Evolutionary conservation across 2,888 invertebrate genomes (phyloP).

Genomic region (Matsumyia berberina): DNA sequence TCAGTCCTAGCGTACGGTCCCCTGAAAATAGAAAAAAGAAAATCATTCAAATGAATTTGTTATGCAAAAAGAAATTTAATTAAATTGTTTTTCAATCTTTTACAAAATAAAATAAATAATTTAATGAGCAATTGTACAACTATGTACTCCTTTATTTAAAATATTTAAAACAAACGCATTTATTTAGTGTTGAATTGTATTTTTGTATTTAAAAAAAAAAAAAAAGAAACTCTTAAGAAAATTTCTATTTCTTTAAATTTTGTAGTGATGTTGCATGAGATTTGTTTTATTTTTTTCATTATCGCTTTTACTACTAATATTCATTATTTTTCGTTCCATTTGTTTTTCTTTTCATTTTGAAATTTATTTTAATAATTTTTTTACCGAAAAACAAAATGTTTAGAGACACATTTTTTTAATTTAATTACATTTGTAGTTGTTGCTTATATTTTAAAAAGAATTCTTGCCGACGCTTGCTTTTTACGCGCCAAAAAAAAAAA

Average conservation of each 20-base stretch:
- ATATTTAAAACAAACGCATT: constrained; percentile 44
- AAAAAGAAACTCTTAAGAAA: background rate
- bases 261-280: constrained; percentile 84
- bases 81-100: constrained; percentile 76
- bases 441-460: constrained; percentile 41
- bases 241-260: constrained; percentile 75
- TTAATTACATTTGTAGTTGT: constrained; percentile 29
- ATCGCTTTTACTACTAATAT: constrained; percentile 82
- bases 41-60: constrained; percentile 57
- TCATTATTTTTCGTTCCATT: constrained; percentile 62
- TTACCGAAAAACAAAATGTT: constrained; percentile 71
- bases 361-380: constrained; percentile 71
- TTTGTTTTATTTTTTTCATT: constrained; percentile 84
- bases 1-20: constrained; percentile 8
- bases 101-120: constrained; percentile 62
- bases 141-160: constrained; percentile 27
- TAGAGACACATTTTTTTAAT: constrained; percentile 47
- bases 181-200: constrained; percentile 31
- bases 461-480: constrained; percentile 65
- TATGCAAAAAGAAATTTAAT: constrained; percentile 76
- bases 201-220: constrained; percentile 17
- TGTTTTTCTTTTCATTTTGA: constrained; percentile 66
- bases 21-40: constrained; percentile 70
- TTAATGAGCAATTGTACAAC: constrained; percentile 44
- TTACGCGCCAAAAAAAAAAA: constrained; percentile 70